Conservation (phyloP, 2,113 vertebrate genomes). For the Gymnogyps californianus region DNA sequence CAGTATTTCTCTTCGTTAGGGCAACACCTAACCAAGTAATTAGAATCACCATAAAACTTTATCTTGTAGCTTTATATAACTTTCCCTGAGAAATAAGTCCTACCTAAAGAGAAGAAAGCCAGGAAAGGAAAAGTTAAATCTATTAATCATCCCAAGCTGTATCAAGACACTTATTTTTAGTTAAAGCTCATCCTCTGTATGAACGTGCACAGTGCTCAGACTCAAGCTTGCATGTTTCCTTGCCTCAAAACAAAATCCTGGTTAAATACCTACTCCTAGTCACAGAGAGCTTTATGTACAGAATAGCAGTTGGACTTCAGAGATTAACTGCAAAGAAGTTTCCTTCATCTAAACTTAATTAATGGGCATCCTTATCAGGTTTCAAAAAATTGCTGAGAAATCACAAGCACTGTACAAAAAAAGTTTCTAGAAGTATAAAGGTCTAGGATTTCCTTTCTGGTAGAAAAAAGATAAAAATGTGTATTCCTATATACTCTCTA, state of each 20-base stretch:
- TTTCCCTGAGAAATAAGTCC: not conserved
- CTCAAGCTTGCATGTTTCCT: not conserved
- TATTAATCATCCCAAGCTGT: not conserved
- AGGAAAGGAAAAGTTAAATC: not conserved
- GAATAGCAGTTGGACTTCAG: not conserved
- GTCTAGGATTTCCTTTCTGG: not conserved
- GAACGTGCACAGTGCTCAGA: not conserved
- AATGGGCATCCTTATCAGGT: constrained; percentile 41
- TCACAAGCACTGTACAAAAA: not conserved
- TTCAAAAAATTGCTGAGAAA: constrained; percentile 37
- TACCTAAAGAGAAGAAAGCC: not conserved
- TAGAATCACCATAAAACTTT: not conserved
- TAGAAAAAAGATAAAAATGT: constrained; percentile 11
- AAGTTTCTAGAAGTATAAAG: not conserved
- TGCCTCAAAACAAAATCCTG: not conserved
- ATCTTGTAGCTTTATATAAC: not conserved
- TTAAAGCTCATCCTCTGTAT: not conserved
- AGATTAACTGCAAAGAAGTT: constrained; percentile 8
- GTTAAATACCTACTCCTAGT: not conserved
- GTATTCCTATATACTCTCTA: not conserved
- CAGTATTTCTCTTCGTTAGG: not conserved
- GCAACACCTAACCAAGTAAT: not conserved
- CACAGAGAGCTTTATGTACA: not conserved
- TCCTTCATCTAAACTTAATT: constrained; percentile 49
- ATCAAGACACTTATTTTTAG: not conserved